Percentiles rank a stretch among this genome's conserved stretches.
Evolutionary conservation across 2,888 invertebrate genomes (phyloP).

Genomic region (Tubulanus polymorphus): DNA sequence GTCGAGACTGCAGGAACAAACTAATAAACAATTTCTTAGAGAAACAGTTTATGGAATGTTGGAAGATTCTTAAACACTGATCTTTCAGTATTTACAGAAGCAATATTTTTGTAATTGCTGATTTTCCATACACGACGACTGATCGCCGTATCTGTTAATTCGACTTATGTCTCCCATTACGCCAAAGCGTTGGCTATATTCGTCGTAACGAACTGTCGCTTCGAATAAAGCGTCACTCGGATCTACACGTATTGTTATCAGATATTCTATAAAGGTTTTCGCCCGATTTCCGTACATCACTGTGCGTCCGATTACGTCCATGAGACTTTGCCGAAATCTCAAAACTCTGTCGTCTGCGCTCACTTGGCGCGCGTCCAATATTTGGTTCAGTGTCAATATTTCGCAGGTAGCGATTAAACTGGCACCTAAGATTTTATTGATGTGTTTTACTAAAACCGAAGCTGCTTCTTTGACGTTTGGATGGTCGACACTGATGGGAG

Average conservation of each 20-base stretch:
- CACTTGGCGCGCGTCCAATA: conserved; percentile 65
- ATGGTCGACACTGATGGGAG: conserved; percentile 59
- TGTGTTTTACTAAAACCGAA: conserved; percentile 61
- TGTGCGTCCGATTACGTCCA: conserved; percentile 28
- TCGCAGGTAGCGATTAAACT: conserved; percentile 23
- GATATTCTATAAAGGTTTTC: conserved; percentile 48
- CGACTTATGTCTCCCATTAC: conserved; percentile 64
- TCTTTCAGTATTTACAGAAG: conserved; percentile 31
- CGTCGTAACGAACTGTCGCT: conserved; percentile 64
- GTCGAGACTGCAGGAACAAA: no score
- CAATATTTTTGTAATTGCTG: conserved; percentile 45
- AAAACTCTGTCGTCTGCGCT: conserved; percentile 24
- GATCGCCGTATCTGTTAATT: conserved; percentile 52
- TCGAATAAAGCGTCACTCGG: conserved; percentile 76
- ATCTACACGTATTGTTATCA: conserved; percentile 62
- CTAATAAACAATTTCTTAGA: no score
- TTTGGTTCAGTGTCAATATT: conserved; percentile 60
- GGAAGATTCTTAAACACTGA: no score
- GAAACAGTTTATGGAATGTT: no score
- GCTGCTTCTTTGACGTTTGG: conserved; percentile 60
- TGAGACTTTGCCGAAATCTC: conserved; percentile 45
- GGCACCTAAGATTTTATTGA: conserved; percentile 63
- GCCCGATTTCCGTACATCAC: conserved; percentile 24
- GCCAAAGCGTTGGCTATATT: conserved; percentile 43
- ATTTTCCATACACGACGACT: conserved; percentile 49